Evolutionary conservation across 2,888 invertebrate species (phyloP).

Genomic region (Drosophila meridionalis): DNA sequence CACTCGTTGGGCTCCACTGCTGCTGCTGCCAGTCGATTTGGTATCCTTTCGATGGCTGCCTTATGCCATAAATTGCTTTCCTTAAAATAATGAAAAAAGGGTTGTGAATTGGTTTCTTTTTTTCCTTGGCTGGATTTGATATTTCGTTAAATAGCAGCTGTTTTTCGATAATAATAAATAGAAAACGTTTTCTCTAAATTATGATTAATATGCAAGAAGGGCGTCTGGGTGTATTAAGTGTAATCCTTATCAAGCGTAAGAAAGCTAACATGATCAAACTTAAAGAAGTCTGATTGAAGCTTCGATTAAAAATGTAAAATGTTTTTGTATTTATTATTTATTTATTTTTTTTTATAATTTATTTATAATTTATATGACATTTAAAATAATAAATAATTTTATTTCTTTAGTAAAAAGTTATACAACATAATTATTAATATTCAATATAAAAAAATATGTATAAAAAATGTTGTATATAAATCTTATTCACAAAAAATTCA

Average conservation of each 20-base stretch:
- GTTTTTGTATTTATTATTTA: no score
- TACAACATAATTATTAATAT: no score
- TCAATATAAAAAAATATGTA: no score
- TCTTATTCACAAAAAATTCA: no score
- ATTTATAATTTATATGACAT: no score
- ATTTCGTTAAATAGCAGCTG: slow-evolving; percentile 27
- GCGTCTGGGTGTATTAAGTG: background rate
- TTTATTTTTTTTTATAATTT: no score
- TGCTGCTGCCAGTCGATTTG: slow-evolving; percentile 26
- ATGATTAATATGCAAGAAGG: slow-evolving; percentile 3
- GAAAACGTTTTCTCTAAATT: background rate
- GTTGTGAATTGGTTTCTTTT: slow-evolving; percentile 49
- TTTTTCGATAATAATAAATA: slow-evolving; percentile 6
- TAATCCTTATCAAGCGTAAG: background rate
- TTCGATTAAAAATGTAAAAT: no score
- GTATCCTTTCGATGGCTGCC: slow-evolving; percentile 30
- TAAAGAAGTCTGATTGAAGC: no score
- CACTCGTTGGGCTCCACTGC: slow-evolving; percentile 44
- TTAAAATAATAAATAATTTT: no score
- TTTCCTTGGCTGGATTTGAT: background rate
- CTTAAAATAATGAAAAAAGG: slow-evolving; percentile 55
- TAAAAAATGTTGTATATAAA: no score
- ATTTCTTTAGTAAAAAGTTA: no score
- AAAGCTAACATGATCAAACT: no score
- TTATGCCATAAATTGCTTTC: slow-evolving; percentile 58